A percentile compares a stretch with the other conserved stretches of the same genome.
Evolutionary conservation across 2,888 invertebrate genomes (phyloP).

Genomic region (Macrophya annulata): DNA sequence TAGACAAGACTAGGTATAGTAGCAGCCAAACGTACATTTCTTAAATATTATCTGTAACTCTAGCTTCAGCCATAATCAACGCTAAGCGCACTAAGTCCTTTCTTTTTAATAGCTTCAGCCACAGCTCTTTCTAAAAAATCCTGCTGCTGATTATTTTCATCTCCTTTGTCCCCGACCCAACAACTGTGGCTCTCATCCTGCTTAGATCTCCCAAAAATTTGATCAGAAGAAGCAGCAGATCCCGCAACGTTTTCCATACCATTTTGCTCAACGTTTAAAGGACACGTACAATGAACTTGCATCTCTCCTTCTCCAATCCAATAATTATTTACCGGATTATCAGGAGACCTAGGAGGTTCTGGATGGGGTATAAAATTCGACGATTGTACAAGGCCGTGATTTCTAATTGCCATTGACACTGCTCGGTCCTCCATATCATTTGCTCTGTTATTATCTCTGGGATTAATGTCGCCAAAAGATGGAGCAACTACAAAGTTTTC

Average conservation of each 20-base stretch:
- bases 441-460: slow-evolving; percentile 80
- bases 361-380: slow-evolving; percentile 42
- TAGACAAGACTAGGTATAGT: slow-evolving; percentile 34
- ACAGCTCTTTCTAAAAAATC: slow-evolving; percentile 88
- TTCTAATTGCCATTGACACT: slow-evolving; percentile 88
- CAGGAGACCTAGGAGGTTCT: slow-evolving; percentile 51
- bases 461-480: slow-evolving; percentile 66
- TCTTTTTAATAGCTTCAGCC: slow-evolving; percentile 88
- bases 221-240: slow-evolving; percentile 38
- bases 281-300: slow-evolving; percentile 41
- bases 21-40: slow-evolving; percentile 26
- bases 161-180: slow-evolving; percentile 67
- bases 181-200: slow-evolving; percentile 44
- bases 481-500: slow-evolving; percentile 83
- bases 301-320: slow-evolving; percentile 35
- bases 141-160: slow-evolving; percentile 74
- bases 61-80: slow-evolving; percentile 75
- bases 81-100: slow-evolving; percentile 83
- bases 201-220: neutral
- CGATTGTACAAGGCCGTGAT: slow-evolving; percentile 82
- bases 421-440: slow-evolving; percentile 87
- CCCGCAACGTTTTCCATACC: neutral
- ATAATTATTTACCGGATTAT: neutral
- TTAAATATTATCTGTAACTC: neutral
- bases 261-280: slow-evolving; percentile 50